Percentiles rank a stretch among this genome's conserved stretches.
Evolutionary conservation across 2,888 invertebrate species (phyloP).

Genomic region (Flabesymbios commensalis): DNA sequence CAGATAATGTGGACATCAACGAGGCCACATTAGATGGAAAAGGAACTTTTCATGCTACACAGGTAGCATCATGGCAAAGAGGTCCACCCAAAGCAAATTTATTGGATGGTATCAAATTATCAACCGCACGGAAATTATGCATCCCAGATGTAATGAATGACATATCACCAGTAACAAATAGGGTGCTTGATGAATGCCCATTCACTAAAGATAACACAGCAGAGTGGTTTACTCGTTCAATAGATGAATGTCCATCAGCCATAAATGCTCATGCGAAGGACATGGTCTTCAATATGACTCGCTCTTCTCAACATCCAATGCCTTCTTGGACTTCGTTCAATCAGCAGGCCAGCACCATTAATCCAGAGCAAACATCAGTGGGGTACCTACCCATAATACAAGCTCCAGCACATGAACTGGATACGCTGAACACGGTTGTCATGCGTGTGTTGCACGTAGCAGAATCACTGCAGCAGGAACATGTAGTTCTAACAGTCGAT

Average conservation of each 20-base stretch:
- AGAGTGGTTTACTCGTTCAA: background rate
- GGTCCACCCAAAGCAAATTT: background rate
- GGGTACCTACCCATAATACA: conserved; percentile 5
- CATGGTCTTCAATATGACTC: background rate
- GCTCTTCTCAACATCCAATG: background rate
- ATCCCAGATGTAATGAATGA: background rate
- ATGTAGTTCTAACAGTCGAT: conserved; percentile 6
- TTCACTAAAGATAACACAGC: background rate
- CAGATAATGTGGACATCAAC: conserved; percentile 8
- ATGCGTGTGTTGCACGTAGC: background rate
- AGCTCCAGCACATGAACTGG: conserved; percentile 17
- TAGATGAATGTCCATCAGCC: background rate
- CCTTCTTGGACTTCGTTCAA: conserved; percentile 1
- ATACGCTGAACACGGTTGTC: conserved; percentile 18
- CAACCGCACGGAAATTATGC: background rate
- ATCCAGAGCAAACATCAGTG: background rate
- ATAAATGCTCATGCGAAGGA: background rate
- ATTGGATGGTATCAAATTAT: background rate
- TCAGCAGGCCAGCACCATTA: background rate
- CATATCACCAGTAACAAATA: background rate
- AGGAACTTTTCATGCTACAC: conserved; percentile 8
- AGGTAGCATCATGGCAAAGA: conserved; percentile 9
- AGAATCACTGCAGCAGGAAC: background rate
- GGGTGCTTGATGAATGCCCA: background rate
- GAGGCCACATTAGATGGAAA: conserved; percentile 5